A percentile compares a stretch with the other conserved stretches of the same genome.
These are phyloP conservation scores for Xenopus borealis DNA, from an alignment of 2,113 vertebrate genomes.

Conservation along the genomic window DNA sequence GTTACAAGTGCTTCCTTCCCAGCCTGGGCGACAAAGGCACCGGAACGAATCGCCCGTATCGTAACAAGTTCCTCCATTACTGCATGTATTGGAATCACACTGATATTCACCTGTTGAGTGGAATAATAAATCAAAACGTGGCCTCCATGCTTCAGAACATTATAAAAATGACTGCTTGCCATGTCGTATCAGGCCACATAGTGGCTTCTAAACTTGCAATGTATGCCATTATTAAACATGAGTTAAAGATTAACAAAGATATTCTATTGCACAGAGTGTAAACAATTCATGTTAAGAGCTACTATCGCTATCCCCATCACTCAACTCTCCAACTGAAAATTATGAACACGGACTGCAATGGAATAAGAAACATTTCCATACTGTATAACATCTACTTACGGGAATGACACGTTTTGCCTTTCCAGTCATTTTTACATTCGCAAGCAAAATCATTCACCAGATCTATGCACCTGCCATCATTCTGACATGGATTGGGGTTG, in stretches of 20 bases:
- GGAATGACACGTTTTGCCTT: conserved; percentile 93
- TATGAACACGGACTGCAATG: no score
- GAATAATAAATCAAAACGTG: not conserved
- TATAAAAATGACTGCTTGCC: no score
- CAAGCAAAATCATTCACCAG: conserved; percentile 90
- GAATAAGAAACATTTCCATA: no score
- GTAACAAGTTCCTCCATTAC: conserved; percentile 86
- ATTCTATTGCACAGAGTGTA: no score
- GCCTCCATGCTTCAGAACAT: no score
- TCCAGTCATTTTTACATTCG: conserved; percentile 84
- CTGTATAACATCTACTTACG: conserved; percentile 66
- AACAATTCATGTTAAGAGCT: no score
- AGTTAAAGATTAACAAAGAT: no score
- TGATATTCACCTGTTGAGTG: conserved; percentile 80
- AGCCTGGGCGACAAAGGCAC: conserved; percentile 81
- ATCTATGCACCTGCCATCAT: conserved; percentile 81
- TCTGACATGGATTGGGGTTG: conserved; percentile 82
- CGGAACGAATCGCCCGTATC: conserved; percentile 87
- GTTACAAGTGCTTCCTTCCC: conserved; percentile 87
- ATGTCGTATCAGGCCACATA: no score
- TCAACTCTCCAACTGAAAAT: no score
- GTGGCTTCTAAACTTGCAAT: no score
- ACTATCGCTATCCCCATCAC: no score
- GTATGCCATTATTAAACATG: no score
- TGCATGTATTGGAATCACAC: conserved; percentile 86